phyloP scores from a whole-genome alignment of 2,113 vertebrate species.

The Microcebus jonahi region DNA sequence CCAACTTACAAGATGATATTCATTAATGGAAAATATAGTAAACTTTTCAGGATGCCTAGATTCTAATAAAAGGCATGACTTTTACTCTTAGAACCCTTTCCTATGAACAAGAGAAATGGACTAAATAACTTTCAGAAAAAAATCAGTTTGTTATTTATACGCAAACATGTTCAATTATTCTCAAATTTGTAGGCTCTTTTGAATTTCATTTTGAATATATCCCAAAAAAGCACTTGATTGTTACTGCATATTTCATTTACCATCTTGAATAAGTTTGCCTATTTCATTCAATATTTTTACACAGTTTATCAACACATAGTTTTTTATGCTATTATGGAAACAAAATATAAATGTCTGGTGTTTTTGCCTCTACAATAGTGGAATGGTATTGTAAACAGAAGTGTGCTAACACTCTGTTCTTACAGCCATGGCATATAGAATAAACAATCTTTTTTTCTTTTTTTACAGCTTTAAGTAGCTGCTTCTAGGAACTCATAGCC shows the following conservation, averaged over 20 bases:
- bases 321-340: not conserved
- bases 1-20: not conserved
- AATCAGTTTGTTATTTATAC: not conserved
- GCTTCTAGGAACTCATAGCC: not conserved
- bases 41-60: not conserved
- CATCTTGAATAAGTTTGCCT: not conserved
- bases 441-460: not conserved
- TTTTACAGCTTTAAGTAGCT: not conserved
- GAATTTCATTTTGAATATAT: not conserved
- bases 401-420: not conserved
- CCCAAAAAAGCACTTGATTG: not conserved
- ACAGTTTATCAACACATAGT: not conserved
- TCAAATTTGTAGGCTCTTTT: not conserved
- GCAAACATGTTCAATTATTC: not conserved
- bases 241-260: not conserved
- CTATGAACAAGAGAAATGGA: not conserved
- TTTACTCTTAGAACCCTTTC: not conserved
- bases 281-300: not conserved
- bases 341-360: not conserved
- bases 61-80: not conserved
- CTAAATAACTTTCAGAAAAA: not conserved
- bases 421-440: not conserved
- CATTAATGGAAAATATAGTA: not conserved
- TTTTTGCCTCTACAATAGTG: not conserved
- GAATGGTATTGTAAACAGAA: not conserved